Conservation (phyloP, 1,140 invertebrate genomes). For the Drosophila busckii region DNA sequence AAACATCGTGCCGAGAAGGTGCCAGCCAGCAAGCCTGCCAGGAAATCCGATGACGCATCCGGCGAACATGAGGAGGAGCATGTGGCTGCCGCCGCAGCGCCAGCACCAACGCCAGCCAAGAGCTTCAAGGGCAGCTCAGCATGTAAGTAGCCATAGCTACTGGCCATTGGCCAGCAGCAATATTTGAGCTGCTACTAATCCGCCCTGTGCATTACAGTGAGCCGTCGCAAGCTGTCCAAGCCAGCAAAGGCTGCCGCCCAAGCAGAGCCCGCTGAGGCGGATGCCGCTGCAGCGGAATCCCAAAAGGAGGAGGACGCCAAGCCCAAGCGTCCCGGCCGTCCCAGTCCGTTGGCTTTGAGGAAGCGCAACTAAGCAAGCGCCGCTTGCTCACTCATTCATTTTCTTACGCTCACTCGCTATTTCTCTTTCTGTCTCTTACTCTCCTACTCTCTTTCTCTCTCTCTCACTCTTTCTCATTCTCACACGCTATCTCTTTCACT, state of each 20-base stretch:
- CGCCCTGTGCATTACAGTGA: conserved; percentile 33
- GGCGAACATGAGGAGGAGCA: conserved; percentile 51
- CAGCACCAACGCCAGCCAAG: conserved; percentile 48
- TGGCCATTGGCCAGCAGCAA: too few species aligned
- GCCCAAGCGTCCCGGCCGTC: conserved; percentile 61
- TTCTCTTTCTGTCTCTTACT: not conserved
- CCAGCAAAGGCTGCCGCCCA: conserved; percentile 46
- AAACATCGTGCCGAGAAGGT: conserved; percentile 78
- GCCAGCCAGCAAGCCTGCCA: conserved; percentile 63
- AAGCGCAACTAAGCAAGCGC: conserved; percentile 58
- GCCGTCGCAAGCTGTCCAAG: conserved; percentile 65
- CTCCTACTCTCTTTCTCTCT: not conserved
- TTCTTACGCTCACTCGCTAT: not conserved
- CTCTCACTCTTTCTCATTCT: not conserved
- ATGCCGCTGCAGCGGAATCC: conserved; percentile 65
- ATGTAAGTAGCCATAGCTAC: conserved; percentile 40
- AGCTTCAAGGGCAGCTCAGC: conserved; percentile 66
- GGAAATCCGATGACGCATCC: conserved; percentile 36
- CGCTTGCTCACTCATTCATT: not conserved
- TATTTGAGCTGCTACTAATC: too few species aligned
- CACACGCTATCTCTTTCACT: too few species aligned
- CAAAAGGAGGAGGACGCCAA: conserved; percentile 72
- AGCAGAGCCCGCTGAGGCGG: conserved; percentile 54
- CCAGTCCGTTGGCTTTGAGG: conserved; percentile 59
- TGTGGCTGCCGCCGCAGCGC: conserved; percentile 43